Evolutionary conservation across 1,140 invertebrate genomes (phyloP), one percentile per base, ranked within the genome.

Genomic region (Xylocopa sonorina): DNA sequence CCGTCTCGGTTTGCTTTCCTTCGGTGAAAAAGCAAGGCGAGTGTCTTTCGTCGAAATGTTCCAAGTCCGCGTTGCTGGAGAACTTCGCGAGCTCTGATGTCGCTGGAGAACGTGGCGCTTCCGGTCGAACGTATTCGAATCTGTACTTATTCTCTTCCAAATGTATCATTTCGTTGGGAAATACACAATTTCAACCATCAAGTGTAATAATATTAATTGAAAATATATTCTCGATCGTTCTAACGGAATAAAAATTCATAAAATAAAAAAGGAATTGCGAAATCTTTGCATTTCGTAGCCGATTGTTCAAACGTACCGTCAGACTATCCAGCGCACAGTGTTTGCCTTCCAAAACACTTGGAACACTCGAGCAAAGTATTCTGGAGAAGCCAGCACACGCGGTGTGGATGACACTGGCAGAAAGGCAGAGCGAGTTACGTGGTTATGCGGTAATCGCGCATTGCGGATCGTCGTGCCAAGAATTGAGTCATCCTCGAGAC

Each of bases 401-500:
- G 53, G 68, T 77, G 72, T 77, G 71, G 60, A 74, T 80, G 83
- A 86, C 76, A 80, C 77, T 78, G 21, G 57, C 64, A 72, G 76
- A 86, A 86, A 67, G 77, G 86, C 80, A 68, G 63, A 38, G 55
- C 71, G 81, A 87, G 73, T 80, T 81, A 83, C 73, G 77, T 38
- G 64, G 64, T 32, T 46, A 21, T 82, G 77, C 78, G 68, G 77
- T 86, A 83, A 85, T 82, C 77, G 68, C 41, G 46, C 71, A 58
- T 80, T 58, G 55, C 72, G 51, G 34, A 46, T 41, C 66, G 41
- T 18, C 34, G 79, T 87, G 86, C 86, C 86, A 87, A 87, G 79
- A 87, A 87, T 87, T 87, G 86, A 87, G 85, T 87, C 86, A 87
- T 80, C 58, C 58, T 71, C 67, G 64, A 51, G 34, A 48, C 48